Percentiles rank a stretch among this genome's conserved stretches.
phyloP scores from a whole-genome alignment of 2,888 invertebrate species.

The Pandemis cinnamomeana region DNA sequence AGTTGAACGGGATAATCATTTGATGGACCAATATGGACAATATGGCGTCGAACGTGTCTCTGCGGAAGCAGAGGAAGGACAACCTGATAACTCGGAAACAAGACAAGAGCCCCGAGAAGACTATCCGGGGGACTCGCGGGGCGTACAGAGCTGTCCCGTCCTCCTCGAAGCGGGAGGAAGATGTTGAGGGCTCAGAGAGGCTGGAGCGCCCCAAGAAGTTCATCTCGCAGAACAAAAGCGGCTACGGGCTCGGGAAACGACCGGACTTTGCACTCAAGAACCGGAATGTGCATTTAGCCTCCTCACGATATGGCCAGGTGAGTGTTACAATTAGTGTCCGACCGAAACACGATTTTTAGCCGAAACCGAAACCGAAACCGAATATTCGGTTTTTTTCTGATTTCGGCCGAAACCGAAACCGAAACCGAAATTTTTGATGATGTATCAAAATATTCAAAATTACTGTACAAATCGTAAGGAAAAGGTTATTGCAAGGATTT shows the following conservation, averaged over 20 bases:
- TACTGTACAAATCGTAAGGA: too few relatives aligned
- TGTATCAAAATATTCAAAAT: too few relatives aligned
- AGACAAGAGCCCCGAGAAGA: constrained; percentile 82
- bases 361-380: too few relatives aligned
- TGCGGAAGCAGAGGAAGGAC: constrained; percentile 79
- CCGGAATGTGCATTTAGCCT: constrained; percentile 79
- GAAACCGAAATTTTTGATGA: too few relatives aligned
- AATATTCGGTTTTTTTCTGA: too few relatives aligned
- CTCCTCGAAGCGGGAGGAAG: constrained; percentile 75
- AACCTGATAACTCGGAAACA: constrained; percentile 81
- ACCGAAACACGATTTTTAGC: too few relatives aligned
- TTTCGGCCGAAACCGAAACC: too few relatives aligned
- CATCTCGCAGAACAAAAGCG: constrained; percentile 75
- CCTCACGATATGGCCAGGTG: constrained; percentile 82
- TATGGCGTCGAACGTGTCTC: constrained; percentile 76
- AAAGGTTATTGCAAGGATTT: too few relatives aligned
- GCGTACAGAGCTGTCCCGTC: constrained; percentile 77
- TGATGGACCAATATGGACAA: constrained; percentile 78
- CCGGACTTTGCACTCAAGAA: constrained; percentile 80
- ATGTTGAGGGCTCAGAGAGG: constrained; percentile 76
- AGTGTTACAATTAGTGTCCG: constrained; percentile 53
- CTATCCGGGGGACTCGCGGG: constrained; percentile 76
- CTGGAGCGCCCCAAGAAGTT: constrained; percentile 82
- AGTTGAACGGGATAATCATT: constrained; percentile 47
- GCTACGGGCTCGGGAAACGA: constrained; percentile 77